Evolutionary conservation across 2,888 invertebrate genomes (phyloP), one percentile per base, ranked within the genome.

Genomic region (Orthonevra nobilis): DNA sequence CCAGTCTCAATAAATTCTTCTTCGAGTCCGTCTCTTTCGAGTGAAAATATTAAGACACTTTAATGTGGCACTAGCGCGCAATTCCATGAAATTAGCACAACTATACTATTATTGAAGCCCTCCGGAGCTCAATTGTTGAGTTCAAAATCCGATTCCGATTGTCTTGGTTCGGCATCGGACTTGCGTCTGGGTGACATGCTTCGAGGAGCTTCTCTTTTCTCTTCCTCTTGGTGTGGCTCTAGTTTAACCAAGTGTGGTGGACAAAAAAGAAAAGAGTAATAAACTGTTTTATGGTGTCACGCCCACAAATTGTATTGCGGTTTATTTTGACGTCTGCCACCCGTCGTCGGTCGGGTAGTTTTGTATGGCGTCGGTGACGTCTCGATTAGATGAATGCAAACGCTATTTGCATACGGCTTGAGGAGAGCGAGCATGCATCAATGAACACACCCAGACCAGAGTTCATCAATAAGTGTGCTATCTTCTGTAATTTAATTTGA

Each of bases 271-370:
- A 26, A 30, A 61, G 9, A 34, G 54, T 36, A 77, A 64, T 44
- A 77, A 63, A 75, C 52, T 52, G 58, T 81, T 81, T 72, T 73
- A 73, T 81, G 73, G 61, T 68, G 73, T 81, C 73, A 81, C 79
- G 73, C 73, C 79, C 63, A 81, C 79, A 68, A 81, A 81, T 73
- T 81, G 79, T 66, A 40, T 72, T 77, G 77, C 77, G 77, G 64
- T 60, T 64, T 64, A 54, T 72, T 66, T 79, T 72, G 77, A 79
- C 64, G 64, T 79, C 66, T 79, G 60, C 40, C 64, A 64, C 34
- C 58, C 52, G 52, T 15, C 26, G 12, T 32, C n/a, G 12, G 26
- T 52, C 23, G 15, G 14, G 28, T 50, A 40, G 28, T 46, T 64
- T 63, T 23, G 58, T 19, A 15, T 23, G 50, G 36, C 40, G 26